Conservation (phyloP, 1,140 invertebrate genomes). For the Luehdorfia chinensis region DNA sequence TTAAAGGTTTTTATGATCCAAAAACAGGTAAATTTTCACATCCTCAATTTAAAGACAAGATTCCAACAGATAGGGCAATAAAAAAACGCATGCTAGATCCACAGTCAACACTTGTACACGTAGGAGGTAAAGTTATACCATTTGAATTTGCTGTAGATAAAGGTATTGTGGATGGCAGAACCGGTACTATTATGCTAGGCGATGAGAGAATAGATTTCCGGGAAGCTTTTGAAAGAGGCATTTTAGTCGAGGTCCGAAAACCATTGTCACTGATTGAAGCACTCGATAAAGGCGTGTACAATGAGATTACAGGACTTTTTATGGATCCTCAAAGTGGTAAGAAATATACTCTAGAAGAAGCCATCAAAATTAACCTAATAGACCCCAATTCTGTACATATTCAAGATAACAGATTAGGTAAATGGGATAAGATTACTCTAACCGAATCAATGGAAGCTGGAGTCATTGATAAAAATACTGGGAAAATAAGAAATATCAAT, state of each 20-base stretch:
- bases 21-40: conserved; percentile 84
- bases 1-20: conserved; percentile 89
- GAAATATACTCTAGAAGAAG: conserved; percentile 85
- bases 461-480: conserved; percentile 85
- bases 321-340: conserved; percentile 87
- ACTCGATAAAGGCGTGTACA: conserved; percentile 88
- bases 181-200: conserved; percentile 82
- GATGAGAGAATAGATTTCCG: conserved; percentile 86
- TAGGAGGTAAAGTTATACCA: conserved; percentile 85
- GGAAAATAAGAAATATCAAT: conserved; percentile 83
- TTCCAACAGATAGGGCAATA: conserved; percentile 87
- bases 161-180: conserved; percentile 86
- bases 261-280: conserved; percentile 91
- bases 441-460: conserved; percentile 86
- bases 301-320: conserved; percentile 85
- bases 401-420: conserved; percentile 86
- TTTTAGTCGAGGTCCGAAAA: conserved; percentile 87
- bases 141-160: conserved; percentile 89
- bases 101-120: conserved; percentile 86
- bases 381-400: conserved; percentile 91
- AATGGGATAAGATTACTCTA: conserved; percentile 86
- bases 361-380: conserved; percentile 85
- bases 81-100: conserved; percentile 89
- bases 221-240: conserved; percentile 91
- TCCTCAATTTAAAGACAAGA: conserved; percentile 83